Evolutionary conservation across 2,888 invertebrate genomes (phyloP), one percentile per base, ranked within the genome.

Genomic region (Carabus problematicus): DNA sequence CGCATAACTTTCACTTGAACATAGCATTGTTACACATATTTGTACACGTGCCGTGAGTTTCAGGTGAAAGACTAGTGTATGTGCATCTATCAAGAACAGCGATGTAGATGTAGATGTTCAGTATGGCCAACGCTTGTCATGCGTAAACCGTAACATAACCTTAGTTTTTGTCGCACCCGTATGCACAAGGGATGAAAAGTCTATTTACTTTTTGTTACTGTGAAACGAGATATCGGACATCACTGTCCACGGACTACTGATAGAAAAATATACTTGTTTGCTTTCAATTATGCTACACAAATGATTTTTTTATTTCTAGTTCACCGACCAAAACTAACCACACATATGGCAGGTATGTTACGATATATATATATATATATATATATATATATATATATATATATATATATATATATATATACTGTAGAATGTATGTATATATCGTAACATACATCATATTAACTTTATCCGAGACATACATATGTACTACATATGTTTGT

Each of bases 201-300:
- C 29, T 62, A 62, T 62, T 62, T 62, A 62, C 61, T 47, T 62
- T 62, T 62, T 62, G 49, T 62, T 62, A 62, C 47, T 39, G 47
- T 8, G 7, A 52, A 62, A 60, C 43, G 43, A 41, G 14, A 7
- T 9, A 18, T 14, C 19, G 55, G 60, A 7, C 60, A 62, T 47
- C 61, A 62, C 29, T 62, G 61, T 16, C 61, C 61, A 62, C 47
- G 29, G 61, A 62, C 45, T 47, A 62, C 29, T 29, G 16, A 42
- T 60, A 42, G 60, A 60, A 60, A 60, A 60, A 60, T 60, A 60
- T 45, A 60, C 43, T 45, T 62, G 61, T 62, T 62, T 62, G 49
- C 49, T 62, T 62, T 62, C 61, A 62, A 62, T 62, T 62, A 62
- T 49, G 49, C 49, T 62, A 62, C 47, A 62, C 49, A 62, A 62